These are phyloP conservation scores for Ooceraea biroi DNA, from an alignment of 1,140 invertebrate genomes.

Conservation along the genomic window DNA sequence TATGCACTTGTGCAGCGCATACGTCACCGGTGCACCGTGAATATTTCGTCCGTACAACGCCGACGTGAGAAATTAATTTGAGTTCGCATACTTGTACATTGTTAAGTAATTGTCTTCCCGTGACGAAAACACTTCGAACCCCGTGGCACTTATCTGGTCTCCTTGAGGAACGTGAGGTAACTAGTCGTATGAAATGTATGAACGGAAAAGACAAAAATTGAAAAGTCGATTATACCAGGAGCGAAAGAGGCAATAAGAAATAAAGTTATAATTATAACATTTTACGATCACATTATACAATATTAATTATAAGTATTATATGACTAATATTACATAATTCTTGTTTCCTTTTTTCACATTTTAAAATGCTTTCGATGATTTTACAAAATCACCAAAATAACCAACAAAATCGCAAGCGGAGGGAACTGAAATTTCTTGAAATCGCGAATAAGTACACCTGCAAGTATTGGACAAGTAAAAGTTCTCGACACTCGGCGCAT, in stretches of 20 bases:
- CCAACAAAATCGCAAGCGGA: background rate
- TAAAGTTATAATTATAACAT: background rate
- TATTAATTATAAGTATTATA: no score
- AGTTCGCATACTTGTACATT: background rate
- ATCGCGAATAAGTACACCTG: background rate
- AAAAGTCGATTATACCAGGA: background rate
- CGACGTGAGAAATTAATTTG: conserved; percentile 51
- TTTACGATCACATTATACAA: background rate
- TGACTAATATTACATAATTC: no score
- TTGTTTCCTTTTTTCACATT: background rate
- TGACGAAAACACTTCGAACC: background rate
- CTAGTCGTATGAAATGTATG: background rate
- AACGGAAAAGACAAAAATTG: background rate
- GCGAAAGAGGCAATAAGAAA: background rate
- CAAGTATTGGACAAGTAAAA: background rate
- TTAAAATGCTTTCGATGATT: background rate
- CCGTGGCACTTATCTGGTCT: background rate
- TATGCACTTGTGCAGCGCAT: conserved; percentile 13
- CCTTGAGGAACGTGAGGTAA: background rate
- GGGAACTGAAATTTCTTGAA: background rate
- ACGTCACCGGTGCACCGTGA: conserved; percentile 10
- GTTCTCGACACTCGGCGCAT: background rate
- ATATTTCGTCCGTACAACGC: conserved; percentile 26
- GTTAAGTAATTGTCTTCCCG: conserved; percentile 23
- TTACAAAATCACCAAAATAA: background rate